Conservation (phyloP, 2,888 invertebrate genomes). For the Agonopterix subpropinquella region DNA sequence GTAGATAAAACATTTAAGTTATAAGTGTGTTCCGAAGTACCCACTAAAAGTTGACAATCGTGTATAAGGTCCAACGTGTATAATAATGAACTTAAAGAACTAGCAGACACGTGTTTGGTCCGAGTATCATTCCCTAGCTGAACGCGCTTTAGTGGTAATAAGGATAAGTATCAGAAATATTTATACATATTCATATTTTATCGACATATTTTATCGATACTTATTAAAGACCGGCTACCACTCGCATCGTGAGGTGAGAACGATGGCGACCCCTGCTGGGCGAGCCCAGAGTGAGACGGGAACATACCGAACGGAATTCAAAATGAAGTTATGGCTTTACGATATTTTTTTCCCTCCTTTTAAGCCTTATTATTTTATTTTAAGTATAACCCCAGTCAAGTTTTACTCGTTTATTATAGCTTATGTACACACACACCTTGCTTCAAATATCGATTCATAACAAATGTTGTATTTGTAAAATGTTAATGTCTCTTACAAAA, state of each 20-base stretch:
- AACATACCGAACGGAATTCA: conserved; percentile 68
- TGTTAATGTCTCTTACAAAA: background rate
- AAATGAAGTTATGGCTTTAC: conserved; percentile 70
- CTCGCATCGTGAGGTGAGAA: conserved; percentile 75
- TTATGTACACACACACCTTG: conserved; percentile 10
- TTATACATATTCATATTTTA: conserved; percentile 73
- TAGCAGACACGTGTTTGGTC: conserved; percentile 9
- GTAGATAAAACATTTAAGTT: background rate
- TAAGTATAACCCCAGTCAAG: conserved; percentile 43
- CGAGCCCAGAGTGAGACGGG: conserved; percentile 62
- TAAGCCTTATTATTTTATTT: conserved; percentile 58
- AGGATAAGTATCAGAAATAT: conserved; percentile 63
- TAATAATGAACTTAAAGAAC: conserved; percentile 4
- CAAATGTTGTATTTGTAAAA: conserved; percentile 4
- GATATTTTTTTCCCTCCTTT: conserved; percentile 53
- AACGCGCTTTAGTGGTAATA: conserved; percentile 24
- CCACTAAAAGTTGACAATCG: background rate
- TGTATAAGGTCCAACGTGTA: background rate
- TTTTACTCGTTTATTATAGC: conserved; percentile 36
- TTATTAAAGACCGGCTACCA: conserved; percentile 75
- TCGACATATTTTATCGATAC: conserved; percentile 73
- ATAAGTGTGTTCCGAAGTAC: background rate
- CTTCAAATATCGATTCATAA: conserved; percentile 2
- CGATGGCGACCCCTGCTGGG: conserved; percentile 72
- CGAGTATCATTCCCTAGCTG: conserved; percentile 8